Evolutionary conservation across 2,113 vertebrate species (phyloP).

Genomic region (Rhinolophus ferrumequinum): DNA sequence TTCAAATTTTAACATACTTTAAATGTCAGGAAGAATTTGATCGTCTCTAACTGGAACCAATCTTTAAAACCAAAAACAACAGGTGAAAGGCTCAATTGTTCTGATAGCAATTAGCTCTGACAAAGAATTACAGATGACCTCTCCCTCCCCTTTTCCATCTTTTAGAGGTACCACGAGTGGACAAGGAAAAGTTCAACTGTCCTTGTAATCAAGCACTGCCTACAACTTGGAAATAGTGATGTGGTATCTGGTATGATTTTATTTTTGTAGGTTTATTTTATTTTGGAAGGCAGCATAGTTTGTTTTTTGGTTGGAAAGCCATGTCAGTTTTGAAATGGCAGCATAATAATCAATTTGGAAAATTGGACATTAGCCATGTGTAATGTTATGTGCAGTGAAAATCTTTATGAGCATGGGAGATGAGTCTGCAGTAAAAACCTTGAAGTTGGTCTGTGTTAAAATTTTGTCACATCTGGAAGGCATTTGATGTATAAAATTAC

Average conservation of each 20-base stretch:
- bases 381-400: conserved; percentile 42
- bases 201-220: neutral
- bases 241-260: conserved; percentile 40
- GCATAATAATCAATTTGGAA: conserved; percentile 65
- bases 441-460: conserved; percentile 61
- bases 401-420: conserved; percentile 49
- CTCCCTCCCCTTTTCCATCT: neutral
- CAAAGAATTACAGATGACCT: neutral
- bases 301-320: conserved; percentile 55
- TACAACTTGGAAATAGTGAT: neutral
- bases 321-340: conserved; percentile 47
- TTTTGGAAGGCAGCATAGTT: neutral
- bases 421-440: conserved; percentile 40
- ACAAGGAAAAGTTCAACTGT: neutral
- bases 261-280: neutral
- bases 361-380: conserved; percentile 59
- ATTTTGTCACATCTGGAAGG: conserved; percentile 75
- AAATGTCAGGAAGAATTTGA: neutral
- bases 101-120: neutral
- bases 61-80: conserved; percentile 50
- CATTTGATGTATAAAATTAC: conserved; percentile 69
- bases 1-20: conserved; percentile 41
- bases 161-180: neutral
- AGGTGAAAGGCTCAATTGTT: neutral
- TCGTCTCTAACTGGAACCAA: neutral